Percentiles rank a stretch among this genome's conserved stretches.
Evolutionary conservation across 2,797 vertebrate genomes (phyloP).

Genomic region (Xenops minutus): DNA sequence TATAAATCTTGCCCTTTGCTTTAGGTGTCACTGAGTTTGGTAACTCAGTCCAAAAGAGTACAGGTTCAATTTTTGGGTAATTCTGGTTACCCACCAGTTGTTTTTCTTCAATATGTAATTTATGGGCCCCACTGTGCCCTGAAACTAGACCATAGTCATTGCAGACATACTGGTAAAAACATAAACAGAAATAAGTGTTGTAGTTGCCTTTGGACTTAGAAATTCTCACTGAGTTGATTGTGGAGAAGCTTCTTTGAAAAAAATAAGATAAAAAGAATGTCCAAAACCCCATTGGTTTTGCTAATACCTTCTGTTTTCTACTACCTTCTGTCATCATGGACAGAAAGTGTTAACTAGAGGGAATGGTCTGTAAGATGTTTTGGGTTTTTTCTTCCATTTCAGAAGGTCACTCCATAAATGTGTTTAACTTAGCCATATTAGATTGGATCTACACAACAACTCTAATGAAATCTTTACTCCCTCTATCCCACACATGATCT

Average conservation of each 20-base stretch:
- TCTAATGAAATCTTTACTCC: background rate
- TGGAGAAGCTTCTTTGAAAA: background rate
- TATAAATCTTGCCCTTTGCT: background rate
- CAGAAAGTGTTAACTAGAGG: background rate
- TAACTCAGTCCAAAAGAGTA: background rate
- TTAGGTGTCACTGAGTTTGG: background rate
- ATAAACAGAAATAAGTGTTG: background rate
- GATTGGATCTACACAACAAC: background rate
- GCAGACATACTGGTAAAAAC: background rate
- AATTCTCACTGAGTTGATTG: background rate
- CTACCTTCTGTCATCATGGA: background rate
- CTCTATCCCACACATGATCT: background rate
- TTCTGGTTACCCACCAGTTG: background rate
- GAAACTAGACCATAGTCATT: background rate
- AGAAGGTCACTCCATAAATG: background rate
- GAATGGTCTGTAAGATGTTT: background rate
- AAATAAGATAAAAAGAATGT: background rate
- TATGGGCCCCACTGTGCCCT: accelerated
- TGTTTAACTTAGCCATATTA: background rate
- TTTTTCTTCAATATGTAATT: background rate
- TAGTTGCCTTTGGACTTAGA: background rate
- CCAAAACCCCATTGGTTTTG: background rate
- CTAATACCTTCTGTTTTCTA: background rate
- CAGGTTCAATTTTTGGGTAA: background rate
- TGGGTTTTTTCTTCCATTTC: background rate